phyloP scores from a whole-genome alignment of 2,113 vertebrate species.

The Pygoscelis adeliae region DNA sequence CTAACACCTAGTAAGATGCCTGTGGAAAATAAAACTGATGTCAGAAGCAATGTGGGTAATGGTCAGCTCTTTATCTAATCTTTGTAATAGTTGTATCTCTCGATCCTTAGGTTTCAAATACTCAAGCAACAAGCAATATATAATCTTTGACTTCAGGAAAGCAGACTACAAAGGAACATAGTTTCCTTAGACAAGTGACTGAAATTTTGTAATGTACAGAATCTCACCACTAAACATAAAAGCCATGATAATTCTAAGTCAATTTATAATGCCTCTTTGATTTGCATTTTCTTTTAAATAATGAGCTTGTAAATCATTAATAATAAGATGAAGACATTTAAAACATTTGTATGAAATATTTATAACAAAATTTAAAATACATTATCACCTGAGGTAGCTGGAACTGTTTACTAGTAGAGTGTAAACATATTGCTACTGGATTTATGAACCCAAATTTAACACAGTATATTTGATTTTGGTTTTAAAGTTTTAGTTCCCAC shows the following conservation, averaged over 20 bases:
- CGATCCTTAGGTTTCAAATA: neutral
- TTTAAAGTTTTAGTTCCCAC: neutral
- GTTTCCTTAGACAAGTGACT: slow-evolving; percentile 10
- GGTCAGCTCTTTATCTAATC: slow-evolving; percentile 3
- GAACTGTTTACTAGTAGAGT: neutral
- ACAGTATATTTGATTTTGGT: neutral
- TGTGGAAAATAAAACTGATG: neutral
- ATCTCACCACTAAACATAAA: slow-evolving; percentile 14
- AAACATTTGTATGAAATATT: slow-evolving; percentile 43
- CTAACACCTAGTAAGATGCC: neutral
- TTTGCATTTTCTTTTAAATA: slow-evolving; percentile 14
- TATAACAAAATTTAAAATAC: slow-evolving; percentile 5
- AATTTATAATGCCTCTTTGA: neutral
- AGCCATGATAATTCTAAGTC: neutral
- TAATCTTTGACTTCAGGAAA: slow-evolving; percentile 30
- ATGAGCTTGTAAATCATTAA: slow-evolving; percentile 33
- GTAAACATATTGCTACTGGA: neutral
- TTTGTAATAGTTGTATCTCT: neutral
- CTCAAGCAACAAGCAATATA: neutral
- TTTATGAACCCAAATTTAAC: neutral
- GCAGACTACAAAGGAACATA: slow-evolving; percentile 6
- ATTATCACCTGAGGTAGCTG: neutral
- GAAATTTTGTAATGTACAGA: neutral
- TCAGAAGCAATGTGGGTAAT: neutral
- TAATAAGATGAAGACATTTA: slow-evolving; percentile 20